Evolutionary conservation across 2,888 invertebrate species (phyloP).

Genomic region (Atethmia centrago): DNA sequence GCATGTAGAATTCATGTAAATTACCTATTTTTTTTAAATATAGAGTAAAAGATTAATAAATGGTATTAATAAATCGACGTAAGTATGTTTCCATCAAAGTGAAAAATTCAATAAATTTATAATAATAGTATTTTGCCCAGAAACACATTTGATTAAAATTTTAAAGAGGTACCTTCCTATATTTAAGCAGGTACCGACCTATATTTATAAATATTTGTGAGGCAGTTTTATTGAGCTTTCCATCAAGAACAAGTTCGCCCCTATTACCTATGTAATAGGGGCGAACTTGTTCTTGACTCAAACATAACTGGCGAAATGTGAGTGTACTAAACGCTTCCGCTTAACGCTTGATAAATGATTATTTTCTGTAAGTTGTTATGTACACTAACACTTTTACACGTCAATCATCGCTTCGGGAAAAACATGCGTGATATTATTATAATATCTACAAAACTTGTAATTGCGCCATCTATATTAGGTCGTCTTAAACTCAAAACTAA

Average conservation of each 20-base stretch:
- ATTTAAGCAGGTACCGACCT: too few relatives aligned
- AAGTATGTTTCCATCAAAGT: not conserved
- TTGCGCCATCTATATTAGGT: conserved; percentile 54
- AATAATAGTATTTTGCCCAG: not conserved
- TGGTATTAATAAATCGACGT: too few relatives aligned
- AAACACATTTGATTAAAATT: not conserved
- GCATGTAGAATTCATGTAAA: not conserved
- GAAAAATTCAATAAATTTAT: not conserved
- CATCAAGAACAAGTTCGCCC: too few relatives aligned
- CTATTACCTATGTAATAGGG: too few relatives aligned
- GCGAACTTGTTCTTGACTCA: too few relatives aligned
- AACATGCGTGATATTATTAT: too few relatives aligned
- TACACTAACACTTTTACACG: too few relatives aligned
- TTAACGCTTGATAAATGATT: too few relatives aligned
- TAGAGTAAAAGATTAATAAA: too few relatives aligned
- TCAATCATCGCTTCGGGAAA: not conserved
- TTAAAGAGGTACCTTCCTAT: too few relatives aligned
- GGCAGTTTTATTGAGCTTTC: not conserved
- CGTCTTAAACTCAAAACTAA: not conserved
- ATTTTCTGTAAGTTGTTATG: too few relatives aligned
- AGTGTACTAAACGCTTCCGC: not conserved
- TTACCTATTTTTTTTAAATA: too few relatives aligned
- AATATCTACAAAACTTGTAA: not conserved
- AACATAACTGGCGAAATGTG: not conserved
- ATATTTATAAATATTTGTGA: not conserved